phyloP scores from a whole-genome alignment of 1,140 invertebrate genomes.

The Brachionus calyciflorus region DNA sequence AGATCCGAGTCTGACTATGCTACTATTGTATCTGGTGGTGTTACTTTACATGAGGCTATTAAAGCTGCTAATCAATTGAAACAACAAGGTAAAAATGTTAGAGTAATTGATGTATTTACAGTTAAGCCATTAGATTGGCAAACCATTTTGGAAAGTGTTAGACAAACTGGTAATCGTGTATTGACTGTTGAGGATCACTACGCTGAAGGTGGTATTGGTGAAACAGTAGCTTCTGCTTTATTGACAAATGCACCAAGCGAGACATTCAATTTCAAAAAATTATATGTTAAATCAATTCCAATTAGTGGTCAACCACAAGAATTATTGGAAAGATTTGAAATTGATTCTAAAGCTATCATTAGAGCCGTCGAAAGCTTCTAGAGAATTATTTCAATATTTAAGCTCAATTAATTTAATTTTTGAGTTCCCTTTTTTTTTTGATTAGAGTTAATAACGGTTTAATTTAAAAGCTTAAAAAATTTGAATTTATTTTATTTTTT shows the following conservation, averaged over 20 bases:
- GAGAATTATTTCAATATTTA: background rate
- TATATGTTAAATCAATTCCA: slow-evolving; percentile 47
- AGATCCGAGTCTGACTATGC: slow-evolving; percentile 70
- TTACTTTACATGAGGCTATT: slow-evolving; percentile 86
- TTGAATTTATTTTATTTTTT: no score
- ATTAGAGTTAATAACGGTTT: no score
- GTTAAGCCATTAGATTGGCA: slow-evolving; percentile 87
- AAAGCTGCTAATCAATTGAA: slow-evolving; percentile 76
- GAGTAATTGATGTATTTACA: slow-evolving; percentile 89
- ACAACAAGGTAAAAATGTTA: slow-evolving; percentile 66
- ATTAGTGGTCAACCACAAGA: slow-evolving; percentile 48
- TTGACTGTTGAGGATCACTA: slow-evolving; percentile 97
- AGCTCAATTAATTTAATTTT: no score
- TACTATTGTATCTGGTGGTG: slow-evolving; percentile 82
- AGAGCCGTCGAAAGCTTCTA: slow-evolving; percentile 38
- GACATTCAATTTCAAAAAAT: slow-evolving; percentile 19
- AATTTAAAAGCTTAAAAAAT: no score
- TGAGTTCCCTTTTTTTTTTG: no score
- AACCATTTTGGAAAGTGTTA: slow-evolving; percentile 74
- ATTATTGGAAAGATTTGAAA: slow-evolving; percentile 47
- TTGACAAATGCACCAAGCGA: background rate
- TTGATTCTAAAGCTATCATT: slow-evolving; percentile 41
- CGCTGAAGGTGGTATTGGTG: slow-evolving; percentile 83
- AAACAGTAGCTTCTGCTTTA: slow-evolving; percentile 81
- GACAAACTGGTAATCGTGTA: slow-evolving; percentile 74